Conservation (phyloP, 2,113 vertebrate genomes). For the Vireo altiloquus region DNA sequence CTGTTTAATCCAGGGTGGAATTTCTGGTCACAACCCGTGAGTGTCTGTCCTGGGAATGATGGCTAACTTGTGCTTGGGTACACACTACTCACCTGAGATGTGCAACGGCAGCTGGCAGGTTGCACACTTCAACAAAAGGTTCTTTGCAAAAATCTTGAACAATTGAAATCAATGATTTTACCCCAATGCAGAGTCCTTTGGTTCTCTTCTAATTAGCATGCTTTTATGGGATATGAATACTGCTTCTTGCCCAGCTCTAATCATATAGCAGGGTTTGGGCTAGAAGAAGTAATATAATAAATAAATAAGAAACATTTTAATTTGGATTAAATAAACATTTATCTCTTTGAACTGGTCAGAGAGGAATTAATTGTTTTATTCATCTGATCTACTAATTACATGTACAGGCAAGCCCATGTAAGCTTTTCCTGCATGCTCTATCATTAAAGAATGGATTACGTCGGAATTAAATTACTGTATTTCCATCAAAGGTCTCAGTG, state of each 20-base stretch:
- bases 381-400: conserved; percentile 26
- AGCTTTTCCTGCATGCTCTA: not conserved
- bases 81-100: not conserved
- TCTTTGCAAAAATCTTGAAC: not conserved
- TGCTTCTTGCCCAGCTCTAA: not conserved
- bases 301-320: not conserved
- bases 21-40: not conserved
- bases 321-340: conserved; percentile 36
- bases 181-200: not conserved
- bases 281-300: not conserved
- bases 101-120: not conserved
- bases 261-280: not conserved
- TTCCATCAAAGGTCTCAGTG: not conserved
- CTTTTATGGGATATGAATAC: not conserved
- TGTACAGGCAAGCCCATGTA: not conserved
- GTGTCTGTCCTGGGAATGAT: not conserved
- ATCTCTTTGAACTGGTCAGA: conserved; percentile 9
- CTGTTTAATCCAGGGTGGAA: not conserved
- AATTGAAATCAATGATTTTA: not conserved
- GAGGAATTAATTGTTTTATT: conserved; percentile 37
- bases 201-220: not conserved
- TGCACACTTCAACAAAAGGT: not conserved
- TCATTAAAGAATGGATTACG: conserved; percentile 31
- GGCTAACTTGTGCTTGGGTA: not conserved
- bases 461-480: conserved; percentile 22